Evolutionary conservation across 92 coral and sea anemone genomes (phyloP).

Genomic region (Paragorgia papillata): DNA sequence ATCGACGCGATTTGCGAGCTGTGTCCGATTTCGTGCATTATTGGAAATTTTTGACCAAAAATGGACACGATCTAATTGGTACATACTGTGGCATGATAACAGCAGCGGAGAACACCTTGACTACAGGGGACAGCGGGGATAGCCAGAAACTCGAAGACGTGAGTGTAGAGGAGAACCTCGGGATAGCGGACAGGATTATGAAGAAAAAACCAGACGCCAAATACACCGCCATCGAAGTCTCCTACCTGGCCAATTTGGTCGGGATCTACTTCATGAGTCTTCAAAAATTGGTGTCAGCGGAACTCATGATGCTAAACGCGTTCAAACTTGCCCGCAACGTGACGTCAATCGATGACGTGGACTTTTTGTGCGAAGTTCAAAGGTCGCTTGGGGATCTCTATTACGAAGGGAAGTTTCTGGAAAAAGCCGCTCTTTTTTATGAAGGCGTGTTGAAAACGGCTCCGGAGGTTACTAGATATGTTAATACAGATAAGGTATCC

Average conservation of each 20-base stretch:
- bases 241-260: slow-evolving; percentile 29
- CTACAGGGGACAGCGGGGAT: neutral
- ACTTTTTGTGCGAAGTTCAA: slow-evolving; percentile 69
- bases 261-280: slow-evolving; percentile 56
- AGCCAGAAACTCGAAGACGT: neutral
- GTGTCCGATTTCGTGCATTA: slow-evolving; percentile 67
- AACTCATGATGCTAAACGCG: slow-evolving; percentile 68
- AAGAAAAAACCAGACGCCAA: slow-evolving; percentile 8
- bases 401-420: slow-evolving; percentile 48
- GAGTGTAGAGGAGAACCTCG: neutral
- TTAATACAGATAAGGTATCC: slow-evolving; percentile 69
- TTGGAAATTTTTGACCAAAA: slow-evolving; percentile 66
- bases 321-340: slow-evolving; percentile 83
- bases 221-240: slow-evolving; percentile 13
- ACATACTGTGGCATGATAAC: slow-evolving; percentile 64
- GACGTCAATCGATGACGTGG: slow-evolving; percentile 80
- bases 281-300: slow-evolving; percentile 66
- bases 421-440: slow-evolving; percentile 77
- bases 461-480: slow-evolving; percentile 60
- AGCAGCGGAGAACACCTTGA: slow-evolving; percentile 18
- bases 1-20: slow-evolving; percentile 49
- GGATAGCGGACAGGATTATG: slow-evolving; percentile 22
- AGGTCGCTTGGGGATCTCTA: slow-evolving; percentile 78
- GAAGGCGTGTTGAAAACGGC: slow-evolving; percentile 74
- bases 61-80: slow-evolving; percentile 58